Percentiles rank a stretch among this genome's conserved stretches.
phyloP scores from a whole-genome alignment of 2,113 vertebrate genomes.

The Dipodomys stephensi region DNA sequence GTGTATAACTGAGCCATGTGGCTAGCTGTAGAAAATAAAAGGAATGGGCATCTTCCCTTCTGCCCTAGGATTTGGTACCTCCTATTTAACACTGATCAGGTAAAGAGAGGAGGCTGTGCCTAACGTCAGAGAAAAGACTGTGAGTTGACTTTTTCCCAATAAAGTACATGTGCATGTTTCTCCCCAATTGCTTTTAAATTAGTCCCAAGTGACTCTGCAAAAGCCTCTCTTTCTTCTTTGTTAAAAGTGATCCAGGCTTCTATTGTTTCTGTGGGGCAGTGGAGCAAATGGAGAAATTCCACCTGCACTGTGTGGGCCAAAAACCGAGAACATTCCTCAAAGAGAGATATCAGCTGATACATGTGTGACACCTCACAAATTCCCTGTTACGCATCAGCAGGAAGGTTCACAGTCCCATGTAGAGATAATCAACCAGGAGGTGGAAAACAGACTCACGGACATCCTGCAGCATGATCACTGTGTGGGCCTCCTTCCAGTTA shows the following conservation, averaged over 20 bases:
- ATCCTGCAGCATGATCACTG: slow-evolving; percentile 95
- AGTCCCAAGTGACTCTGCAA: slow-evolving; percentile 92
- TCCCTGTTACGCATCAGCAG: slow-evolving; percentile 96
- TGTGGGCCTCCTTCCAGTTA: slow-evolving; percentile 96
- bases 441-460: slow-evolving; percentile 96
- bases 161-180: slow-evolving; percentile 97
- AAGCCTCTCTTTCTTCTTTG: slow-evolving; percentile 96
- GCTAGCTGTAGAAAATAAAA: neutral
- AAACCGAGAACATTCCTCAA: slow-evolving; percentile 98
- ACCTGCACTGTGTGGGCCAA: slow-evolving; percentile 96
- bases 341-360: slow-evolving; percentile 97
- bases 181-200: slow-evolving; percentile 99
- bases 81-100: slow-evolving; percentile 15
- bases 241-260: slow-evolving; percentile 98
- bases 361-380: slow-evolving; percentile 99
- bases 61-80: neutral
- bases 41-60: neutral
- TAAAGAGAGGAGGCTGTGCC: slow-evolving; percentile 33
- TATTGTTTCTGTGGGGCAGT: slow-evolving; percentile 94
- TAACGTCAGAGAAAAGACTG: slow-evolving; percentile 67
- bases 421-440: slow-evolving; percentile 97
- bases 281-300: slow-evolving; percentile 94
- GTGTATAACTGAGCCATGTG: slow-evolving; percentile 21
- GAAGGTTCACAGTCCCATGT: slow-evolving; percentile 96
- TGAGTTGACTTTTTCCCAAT: slow-evolving; percentile 97